Base-by-base conservation (phyloP, 1,140 invertebrate genomes). In the Hormaphis cornu region DNA sequence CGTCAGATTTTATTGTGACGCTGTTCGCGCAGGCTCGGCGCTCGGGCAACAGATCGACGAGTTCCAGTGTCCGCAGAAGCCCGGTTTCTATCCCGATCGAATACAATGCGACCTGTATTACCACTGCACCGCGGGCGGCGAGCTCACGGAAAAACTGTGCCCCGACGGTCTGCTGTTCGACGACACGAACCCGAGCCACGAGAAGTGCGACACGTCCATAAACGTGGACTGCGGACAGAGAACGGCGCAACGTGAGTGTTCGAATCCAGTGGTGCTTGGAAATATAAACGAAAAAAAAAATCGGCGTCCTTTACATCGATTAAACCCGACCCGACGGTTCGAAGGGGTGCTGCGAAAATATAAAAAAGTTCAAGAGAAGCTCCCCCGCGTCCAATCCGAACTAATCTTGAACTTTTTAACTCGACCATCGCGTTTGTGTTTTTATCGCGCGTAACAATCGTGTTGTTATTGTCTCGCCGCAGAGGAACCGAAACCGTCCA, bases 41-140 rank as follows among this genome's bases (percentile, higher is more conserved):
- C 18, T 59, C 16, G 54, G 52, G n/a, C 69, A 69, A 8, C 20
- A 71, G 70, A 42, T 53, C 56, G 26, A 26, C 12, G 69, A 69
- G 16, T 76, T 75, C 61, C 72, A 85, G 72, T 90, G 89, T 74
- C 88, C 88, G 2, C 84, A 87, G 66, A 81, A 84, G 66, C 86
- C 86, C 71, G 89, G 89, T 22, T 90, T 82, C 78, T 91, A 86
- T 79, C 81, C 88, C 1, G 88, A 91, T 77, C 81, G 80, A 2
- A 82, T 84, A 72, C 88, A 91, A 76, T 92, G 90, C 77, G 90
- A 93, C 79, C 82, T 89, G 40, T 91, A 90, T 77, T 90, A 89
- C 76, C 82, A 83, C 73, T 92, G 89, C 79, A 78, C 56, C 84
- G 87, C 76, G 84, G 84, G 74, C 77, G 83, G 80, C 35, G 76